Evolutionary conservation across 1,140 invertebrate genomes (phyloP).

Genomic region (Saccostrea cuccullata): DNA sequence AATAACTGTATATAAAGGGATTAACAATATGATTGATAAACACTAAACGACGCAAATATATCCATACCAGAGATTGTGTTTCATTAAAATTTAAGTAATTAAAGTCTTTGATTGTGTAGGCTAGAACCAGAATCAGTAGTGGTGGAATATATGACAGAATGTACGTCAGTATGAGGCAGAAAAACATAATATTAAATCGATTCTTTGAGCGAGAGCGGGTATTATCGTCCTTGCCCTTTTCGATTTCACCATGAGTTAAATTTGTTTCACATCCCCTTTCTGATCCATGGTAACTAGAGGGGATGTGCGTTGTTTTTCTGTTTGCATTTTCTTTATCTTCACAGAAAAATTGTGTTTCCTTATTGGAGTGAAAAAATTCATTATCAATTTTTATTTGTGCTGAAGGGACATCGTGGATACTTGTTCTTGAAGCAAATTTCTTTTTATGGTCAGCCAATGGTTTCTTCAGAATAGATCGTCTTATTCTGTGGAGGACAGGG

Average conservation of each 20-base stretch:
- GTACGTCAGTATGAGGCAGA: not conserved
- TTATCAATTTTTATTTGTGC: no score
- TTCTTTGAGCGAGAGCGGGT: not conserved
- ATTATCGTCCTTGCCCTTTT: no score
- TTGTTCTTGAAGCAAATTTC: not conserved
- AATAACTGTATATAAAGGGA: slow-evolving; percentile 3
- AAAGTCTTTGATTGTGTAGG: not conserved
- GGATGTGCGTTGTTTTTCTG: no score
- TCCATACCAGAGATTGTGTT: not conserved
- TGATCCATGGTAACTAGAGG: no score
- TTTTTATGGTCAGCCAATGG: not conserved
- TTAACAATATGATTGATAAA: not conserved
- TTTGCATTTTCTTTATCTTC: not conserved
- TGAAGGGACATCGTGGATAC: no score
- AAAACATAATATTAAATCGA: not conserved
- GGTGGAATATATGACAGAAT: not conserved
- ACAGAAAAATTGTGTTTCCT: not conserved
- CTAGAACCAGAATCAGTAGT: not conserved
- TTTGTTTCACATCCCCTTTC: no score
- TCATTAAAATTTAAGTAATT: not conserved
- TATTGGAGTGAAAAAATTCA: no score
- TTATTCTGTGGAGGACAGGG: not conserved
- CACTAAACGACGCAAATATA: not conserved
- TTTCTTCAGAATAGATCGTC: not conserved
- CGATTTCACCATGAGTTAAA: no score